These are phyloP conservation scores for Heliornis fulica DNA, from an alignment of 2,113 vertebrate species.

Conservation along the genomic window DNA sequence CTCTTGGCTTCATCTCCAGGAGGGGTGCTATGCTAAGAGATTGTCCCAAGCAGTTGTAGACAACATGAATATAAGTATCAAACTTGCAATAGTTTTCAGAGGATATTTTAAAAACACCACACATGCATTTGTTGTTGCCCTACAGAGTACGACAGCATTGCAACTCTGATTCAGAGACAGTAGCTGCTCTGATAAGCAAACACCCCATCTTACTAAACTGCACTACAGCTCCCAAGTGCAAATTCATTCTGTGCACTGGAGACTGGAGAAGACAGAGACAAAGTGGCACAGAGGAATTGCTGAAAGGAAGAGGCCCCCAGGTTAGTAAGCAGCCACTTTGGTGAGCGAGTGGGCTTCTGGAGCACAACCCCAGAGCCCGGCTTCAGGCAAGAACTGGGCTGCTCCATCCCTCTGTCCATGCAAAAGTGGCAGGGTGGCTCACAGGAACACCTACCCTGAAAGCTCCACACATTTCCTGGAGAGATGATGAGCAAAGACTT, in stretches of 20 bases:
- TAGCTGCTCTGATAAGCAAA: background rate
- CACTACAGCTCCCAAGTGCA: background rate
- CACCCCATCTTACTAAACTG: background rate
- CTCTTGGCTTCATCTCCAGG: background rate
- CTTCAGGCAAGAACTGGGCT: background rate
- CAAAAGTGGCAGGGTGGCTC: background rate
- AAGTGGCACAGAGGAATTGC: background rate
- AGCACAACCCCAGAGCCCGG: background rate
- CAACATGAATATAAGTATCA: background rate
- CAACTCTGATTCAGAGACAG: background rate
- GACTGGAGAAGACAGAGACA: background rate
- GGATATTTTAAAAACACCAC: background rate
- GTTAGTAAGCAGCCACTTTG: background rate
- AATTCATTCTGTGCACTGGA: background rate
- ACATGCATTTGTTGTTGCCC: background rate
- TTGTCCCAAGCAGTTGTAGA: background rate
- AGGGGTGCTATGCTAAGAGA: background rate
- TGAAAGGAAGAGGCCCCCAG: background rate
- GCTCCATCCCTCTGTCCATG: background rate
- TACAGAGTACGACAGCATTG: background rate
- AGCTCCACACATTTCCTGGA: background rate
- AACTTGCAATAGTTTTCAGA: background rate
- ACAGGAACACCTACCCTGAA: background rate
- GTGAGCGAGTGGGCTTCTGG: background rate
- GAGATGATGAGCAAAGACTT: background rate